These are phyloP conservation scores for Sebastes taczanowskii DNA, from an alignment of 2,797 vertebrate species.

Conservation along the genomic window DNA sequence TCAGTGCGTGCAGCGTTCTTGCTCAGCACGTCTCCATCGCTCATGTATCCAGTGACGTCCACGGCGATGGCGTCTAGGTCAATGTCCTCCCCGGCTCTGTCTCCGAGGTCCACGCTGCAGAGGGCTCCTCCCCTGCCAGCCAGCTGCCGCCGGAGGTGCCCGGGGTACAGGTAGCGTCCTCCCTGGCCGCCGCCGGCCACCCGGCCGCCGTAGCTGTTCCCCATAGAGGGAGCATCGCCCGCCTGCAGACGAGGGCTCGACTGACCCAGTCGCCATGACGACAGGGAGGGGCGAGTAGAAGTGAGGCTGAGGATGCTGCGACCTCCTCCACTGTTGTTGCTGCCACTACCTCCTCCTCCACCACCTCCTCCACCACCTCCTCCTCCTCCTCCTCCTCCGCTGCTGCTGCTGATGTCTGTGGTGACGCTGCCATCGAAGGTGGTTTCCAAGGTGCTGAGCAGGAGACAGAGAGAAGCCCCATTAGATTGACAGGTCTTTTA, in stretches of 20 bases:
- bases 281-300: conserved; percentile 91
- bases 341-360: conserved; percentile 48
- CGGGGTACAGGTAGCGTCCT: conserved; percentile 88
- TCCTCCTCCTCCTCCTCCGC: not conserved
- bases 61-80: conserved; percentile 87
- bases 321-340: conserved; percentile 57
- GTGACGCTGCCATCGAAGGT: conserved; percentile 93
- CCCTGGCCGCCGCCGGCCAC: conserved; percentile 78
- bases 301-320: conserved; percentile 92
- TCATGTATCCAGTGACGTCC: conserved; percentile 96
- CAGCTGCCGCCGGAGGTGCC: conserved; percentile 89
- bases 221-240: conserved; percentile 89
- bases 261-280: conserved; percentile 95
- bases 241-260: conserved; percentile 95
- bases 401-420: conserved; percentile 88
- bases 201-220: conserved; percentile 80
- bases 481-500: not conserved
- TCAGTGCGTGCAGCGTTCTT: conserved; percentile 90
- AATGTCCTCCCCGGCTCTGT: conserved; percentile 82
- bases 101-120: conserved; percentile 72
- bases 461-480: not conserved
- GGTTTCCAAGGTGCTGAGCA: conserved; percentile 91
- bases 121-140: conserved; percentile 79
- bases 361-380: conserved; percentile 70
- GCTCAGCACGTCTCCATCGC: conserved; percentile 93